Evolutionary conservation across 1,140 invertebrate species (phyloP), one percentile per base, ranked within the genome.

Genomic region (Neodiprion virginianus): DNA sequence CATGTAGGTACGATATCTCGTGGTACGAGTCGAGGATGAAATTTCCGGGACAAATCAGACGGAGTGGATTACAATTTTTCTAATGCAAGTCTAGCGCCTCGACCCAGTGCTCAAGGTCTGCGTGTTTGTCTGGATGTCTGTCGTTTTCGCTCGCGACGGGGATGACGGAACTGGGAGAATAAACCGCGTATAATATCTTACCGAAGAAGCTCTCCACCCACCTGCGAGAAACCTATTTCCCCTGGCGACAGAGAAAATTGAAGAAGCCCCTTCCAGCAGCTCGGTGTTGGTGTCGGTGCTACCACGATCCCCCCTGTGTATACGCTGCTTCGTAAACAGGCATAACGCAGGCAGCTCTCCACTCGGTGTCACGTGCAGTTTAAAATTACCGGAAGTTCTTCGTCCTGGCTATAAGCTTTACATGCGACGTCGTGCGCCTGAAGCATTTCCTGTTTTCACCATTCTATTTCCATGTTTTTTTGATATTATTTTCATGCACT

Each of bases 161-260:
- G 53, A 61, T 14, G 53, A 40, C 1, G 28, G n/a, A 61, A 17
- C 11, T 14, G 53, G n/a, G 53, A 61, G 53, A 61, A 61, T 61
- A 61, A 61, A 17, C 53, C 53, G 53, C 5, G 53, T 61, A 61
- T 61, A 61, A 61, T 61, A 61, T 61, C 53, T 17, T 14, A 61
- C 53, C 8, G 11, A 17, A 61, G 53, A 14, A 61, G n/a, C 11
- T 12, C 11, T 61, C 11, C n/a, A 61, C 8, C 53, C 53, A 40
- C 28, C 53, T 14, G 53, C 53, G 11, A 14, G 53, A 40, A 17
- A 61, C 53, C 53, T 61, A 61, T 61, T 61, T 61, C 53, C 53
- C 53, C 53, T 17, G 53, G n/a, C 53, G 53, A 61, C 53, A 61
- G 53, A 61, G 53, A 61, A 61, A 61, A 61, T 61, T 61, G 53